A percentile compares a stretch with the other conserved stretches of the same genome.
phyloP scores from a whole-genome alignment of 1,140 invertebrate species.

The Cataglyphis hispanica region DNA sequence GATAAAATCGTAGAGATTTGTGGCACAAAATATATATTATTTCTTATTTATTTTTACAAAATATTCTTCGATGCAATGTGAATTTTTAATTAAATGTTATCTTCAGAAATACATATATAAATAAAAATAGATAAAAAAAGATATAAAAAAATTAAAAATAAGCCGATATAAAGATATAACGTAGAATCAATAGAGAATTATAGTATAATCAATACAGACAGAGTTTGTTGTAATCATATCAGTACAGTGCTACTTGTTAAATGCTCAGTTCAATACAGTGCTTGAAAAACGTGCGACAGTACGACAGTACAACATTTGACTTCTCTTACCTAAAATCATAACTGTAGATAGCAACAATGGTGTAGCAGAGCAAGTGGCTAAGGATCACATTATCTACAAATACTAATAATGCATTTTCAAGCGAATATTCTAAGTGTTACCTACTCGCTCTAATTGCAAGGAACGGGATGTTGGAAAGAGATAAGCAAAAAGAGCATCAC shows the following conservation, averaged over 20 bases:
- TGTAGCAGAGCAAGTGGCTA: constrained; percentile 68
- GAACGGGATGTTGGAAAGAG: constrained; percentile 8
- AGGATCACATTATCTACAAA: constrained; percentile 55
- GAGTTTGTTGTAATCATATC: neutral
- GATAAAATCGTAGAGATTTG: too few species aligned
- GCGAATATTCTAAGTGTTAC: constrained; percentile 36
- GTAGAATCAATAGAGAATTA: neutral
- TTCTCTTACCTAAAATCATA: constrained; percentile 74
- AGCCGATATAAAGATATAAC: neutral
- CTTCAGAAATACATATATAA: neutral
- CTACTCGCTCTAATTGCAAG: constrained; percentile 10
- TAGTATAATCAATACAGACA: neutral
- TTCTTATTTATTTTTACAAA: neutral
- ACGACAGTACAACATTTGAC: constrained; percentile 14
- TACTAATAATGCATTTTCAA: constrained; percentile 41
- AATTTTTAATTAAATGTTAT: neutral
- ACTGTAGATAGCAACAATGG: constrained; percentile 66
- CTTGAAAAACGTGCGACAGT: constrained; percentile 58
- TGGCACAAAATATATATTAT: too few species aligned
- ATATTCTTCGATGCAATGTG: neutral
- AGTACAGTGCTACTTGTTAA: constrained; percentile 32
- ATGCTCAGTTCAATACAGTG: constrained; percentile 6
- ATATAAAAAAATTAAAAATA: neutral
- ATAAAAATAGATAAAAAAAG: neutral
- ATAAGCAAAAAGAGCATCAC: neutral